These are phyloP conservation scores for Catharus bicknelli DNA, from an alignment of 2,113 vertebrate species.

Conservation along the genomic window DNA sequence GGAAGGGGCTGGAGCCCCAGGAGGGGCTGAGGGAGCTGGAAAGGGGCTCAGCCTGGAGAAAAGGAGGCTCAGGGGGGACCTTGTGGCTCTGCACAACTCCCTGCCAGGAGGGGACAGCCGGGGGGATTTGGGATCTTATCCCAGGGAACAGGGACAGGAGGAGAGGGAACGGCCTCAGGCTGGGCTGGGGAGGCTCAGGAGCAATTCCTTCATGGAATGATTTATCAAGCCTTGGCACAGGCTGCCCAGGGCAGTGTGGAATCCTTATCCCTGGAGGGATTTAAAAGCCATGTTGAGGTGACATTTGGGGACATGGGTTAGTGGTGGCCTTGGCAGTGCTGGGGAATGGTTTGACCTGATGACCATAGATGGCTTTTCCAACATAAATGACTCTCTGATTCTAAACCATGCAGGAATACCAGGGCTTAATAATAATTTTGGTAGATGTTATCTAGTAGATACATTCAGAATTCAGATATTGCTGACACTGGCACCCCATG, in stretches of 20 bases:
- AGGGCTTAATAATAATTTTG: not conserved
- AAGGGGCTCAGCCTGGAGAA: not conserved
- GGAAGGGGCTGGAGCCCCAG: not conserved
- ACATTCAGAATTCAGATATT: not conserved
- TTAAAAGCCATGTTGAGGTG: not conserved
- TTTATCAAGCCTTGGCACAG: not conserved
- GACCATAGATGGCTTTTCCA: not conserved
- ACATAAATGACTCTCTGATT: not conserved
- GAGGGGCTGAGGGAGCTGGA: not conserved
- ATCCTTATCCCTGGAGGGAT: not conserved
- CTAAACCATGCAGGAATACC: not conserved
- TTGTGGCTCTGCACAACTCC: not conserved
- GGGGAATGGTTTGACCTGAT: not conserved
- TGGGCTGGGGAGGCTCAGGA: accelerated
- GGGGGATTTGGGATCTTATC: not conserved
- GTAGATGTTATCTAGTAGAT: not conserved
- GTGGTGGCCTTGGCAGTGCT: not conserved
- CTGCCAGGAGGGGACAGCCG: not conserved
- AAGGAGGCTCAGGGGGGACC: not conserved
- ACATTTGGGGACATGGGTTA: not conserved
- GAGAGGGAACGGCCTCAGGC: not conserved
- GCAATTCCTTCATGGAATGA: not conserved
- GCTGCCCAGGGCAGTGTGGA: not conserved
- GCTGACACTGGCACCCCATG: not conserved
- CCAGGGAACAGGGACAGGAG: not conserved